Percentiles rank a stretch among this genome's conserved stretches.
Evolutionary conservation across 2,113 vertebrate genomes (phyloP).

Genomic region (Hiodon tergisus): DNA sequence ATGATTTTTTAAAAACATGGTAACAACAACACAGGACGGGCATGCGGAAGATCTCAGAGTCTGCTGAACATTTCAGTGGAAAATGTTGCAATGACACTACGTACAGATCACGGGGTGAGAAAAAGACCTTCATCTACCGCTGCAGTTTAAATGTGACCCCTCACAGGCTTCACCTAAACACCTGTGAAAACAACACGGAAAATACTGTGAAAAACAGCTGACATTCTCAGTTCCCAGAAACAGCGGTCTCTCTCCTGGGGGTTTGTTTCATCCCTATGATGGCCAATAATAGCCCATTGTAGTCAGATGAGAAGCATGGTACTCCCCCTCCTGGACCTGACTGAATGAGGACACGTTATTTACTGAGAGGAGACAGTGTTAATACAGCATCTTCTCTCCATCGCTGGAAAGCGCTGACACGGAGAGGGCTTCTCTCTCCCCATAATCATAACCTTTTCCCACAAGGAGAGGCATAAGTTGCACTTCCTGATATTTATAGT

Average conservation of each 20-base stretch:
- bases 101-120: too few relatives aligned
- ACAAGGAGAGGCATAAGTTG: slow-evolving; percentile 45
- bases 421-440: slow-evolving; percentile 44
- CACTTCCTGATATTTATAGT: slow-evolving; percentile 58
- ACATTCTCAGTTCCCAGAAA: slow-evolving; percentile 71
- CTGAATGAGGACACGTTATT: slow-evolving; percentile 77
- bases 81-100: too few relatives aligned
- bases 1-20: too few relatives aligned
- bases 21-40: too few relatives aligned
- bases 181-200: slow-evolving; percentile 57
- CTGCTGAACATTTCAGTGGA: too few relatives aligned
- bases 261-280: slow-evolving; percentile 77
- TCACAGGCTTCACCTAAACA: slow-evolving; percentile 56
- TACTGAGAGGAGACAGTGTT: slow-evolving; percentile 67
- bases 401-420: slow-evolving; percentile 65
- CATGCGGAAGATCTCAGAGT: too few relatives aligned
- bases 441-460: slow-evolving; percentile 59
- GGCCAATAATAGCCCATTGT: slow-evolving; percentile 82
- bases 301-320: slow-evolving; percentile 60
- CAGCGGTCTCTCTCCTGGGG: slow-evolving; percentile 71
- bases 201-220: slow-evolving; percentile 67
- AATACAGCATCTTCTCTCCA: slow-evolving; percentile 46
- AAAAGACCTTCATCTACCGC: background rate
- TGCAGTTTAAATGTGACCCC: slow-evolving; percentile 13
- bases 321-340: slow-evolving; percentile 69